Evolutionary conservation across 2,797 vertebrate genomes (phyloP).

Genomic region (Pteronotus mesoamericanus): DNA sequence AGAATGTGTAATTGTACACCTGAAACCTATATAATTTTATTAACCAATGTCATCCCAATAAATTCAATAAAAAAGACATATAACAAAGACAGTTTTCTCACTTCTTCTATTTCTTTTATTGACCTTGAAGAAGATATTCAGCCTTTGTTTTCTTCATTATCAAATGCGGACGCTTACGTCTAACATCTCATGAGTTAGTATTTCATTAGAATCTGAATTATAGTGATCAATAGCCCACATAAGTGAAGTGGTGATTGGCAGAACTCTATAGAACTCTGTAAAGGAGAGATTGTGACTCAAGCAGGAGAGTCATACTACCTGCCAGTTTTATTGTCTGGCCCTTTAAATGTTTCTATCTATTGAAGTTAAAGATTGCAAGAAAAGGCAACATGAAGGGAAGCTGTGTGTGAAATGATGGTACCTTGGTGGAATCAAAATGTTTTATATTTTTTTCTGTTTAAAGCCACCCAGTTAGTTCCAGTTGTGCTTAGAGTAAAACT

Average conservation of each 20-base stretch:
- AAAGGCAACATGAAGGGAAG: not conserved
- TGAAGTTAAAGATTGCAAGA: not conserved
- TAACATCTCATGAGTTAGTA: not conserved
- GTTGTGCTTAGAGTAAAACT: not conserved
- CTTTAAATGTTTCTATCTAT: not conserved
- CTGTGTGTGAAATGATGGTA: not conserved
- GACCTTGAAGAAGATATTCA: slow-evolving; percentile 11
- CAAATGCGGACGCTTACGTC: not conserved
- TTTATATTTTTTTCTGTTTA: not conserved
- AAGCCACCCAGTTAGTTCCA: not conserved
- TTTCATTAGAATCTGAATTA: slow-evolving; percentile 31
- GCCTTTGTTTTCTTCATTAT: slow-evolving; percentile 19
- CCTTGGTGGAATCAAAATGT: not conserved
- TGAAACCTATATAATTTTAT: not conserved
- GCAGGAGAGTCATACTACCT: not conserved
- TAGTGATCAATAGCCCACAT: not conserved
- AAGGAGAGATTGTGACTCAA: slow-evolving; percentile 6
- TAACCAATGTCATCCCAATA: not conserved
- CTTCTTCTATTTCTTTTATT: slow-evolving; percentile 25
- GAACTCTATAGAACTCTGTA: slow-evolving; percentile 20
- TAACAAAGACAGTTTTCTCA: not conserved
- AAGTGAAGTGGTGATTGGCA: not conserved
- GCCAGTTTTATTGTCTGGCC: not conserved
- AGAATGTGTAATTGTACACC: not conserved
- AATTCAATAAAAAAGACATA: not conserved